These are phyloP conservation scores for Acheta domesticus DNA, from an alignment of 2,888 invertebrate genomes.

Conservation along the genomic window DNA sequence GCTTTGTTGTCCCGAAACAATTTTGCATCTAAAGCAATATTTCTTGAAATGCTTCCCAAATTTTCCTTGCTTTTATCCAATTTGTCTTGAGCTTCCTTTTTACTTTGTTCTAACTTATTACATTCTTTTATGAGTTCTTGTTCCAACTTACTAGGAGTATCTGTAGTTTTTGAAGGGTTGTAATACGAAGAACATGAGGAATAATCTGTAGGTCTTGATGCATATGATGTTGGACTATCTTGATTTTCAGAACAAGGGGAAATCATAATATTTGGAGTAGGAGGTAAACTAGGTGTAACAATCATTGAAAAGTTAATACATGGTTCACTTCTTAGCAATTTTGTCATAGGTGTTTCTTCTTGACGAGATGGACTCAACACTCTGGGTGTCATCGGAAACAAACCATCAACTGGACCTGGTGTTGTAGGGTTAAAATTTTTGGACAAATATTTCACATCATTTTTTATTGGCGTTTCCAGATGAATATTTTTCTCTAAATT, in stretches of 20 bases:
- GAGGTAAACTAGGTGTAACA: conserved; percentile 32
- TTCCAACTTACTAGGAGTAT: conserved; percentile 21
- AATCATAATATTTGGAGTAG: conserved; percentile 30
- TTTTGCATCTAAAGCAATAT: neutral
- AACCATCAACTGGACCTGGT: neutral
- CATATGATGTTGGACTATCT: conserved; percentile 21
- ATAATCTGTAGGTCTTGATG: conserved; percentile 29
- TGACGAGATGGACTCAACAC: conserved; percentile 29
- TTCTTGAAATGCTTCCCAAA: neutral
- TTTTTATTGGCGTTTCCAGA: neutral
- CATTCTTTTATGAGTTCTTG: conserved; percentile 30
- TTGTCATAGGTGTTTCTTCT: conserved; percentile 31
- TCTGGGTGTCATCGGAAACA: conserved; percentile 31
- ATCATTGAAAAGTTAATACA: conserved; percentile 23
- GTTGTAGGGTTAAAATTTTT: neutral
- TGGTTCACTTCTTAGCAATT: neutral
- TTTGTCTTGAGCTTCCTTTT: neutral
- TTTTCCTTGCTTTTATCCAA: neutral
- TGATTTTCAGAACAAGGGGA: conserved; percentile 27
- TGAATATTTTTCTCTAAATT: too few relatives aligned
- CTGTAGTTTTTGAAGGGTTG: conserved; percentile 22
- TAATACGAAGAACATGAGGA: conserved; percentile 33
- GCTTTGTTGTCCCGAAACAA: neutral
- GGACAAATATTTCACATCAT: neutral
- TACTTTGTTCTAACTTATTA: conserved; percentile 21